These are phyloP conservation scores for Vulpes ferrilata DNA, from an alignment of 2,113 vertebrate genomes.

Conservation along the genomic window DNA sequence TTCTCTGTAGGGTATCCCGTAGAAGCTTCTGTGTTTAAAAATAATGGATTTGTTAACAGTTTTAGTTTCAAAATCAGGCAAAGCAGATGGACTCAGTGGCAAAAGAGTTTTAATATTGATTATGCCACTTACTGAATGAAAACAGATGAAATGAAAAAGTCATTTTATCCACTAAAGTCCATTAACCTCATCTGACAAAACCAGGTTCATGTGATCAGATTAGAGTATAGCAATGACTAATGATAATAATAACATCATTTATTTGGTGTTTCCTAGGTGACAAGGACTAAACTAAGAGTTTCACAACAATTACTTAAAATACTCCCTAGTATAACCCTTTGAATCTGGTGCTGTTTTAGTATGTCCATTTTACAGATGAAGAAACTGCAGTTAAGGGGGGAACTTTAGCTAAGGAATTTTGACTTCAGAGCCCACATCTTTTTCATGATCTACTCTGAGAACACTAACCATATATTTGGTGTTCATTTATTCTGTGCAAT, in stretches of 20 bases:
- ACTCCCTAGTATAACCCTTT: not conserved
- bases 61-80: not conserved
- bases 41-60: not conserved
- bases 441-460: not conserved
- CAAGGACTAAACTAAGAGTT: not conserved
- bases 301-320: not conserved
- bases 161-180: not conserved
- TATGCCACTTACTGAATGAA: not conserved
- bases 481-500: not conserved
- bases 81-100: not conserved
- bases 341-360: not conserved
- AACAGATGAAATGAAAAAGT: not conserved
- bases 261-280: not conserved
- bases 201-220: not conserved
- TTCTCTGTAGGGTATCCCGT: not conserved
- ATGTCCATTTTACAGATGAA: not conserved
- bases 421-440: not conserved
- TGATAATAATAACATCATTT: not conserved
- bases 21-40: not conserved
- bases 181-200: not conserved
- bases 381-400: not conserved
- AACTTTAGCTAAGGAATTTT: not conserved
- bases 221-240: not conserved
- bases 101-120: not conserved
- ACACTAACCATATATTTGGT: not conserved